Evolutionary conservation across 2,888 invertebrate genomes (phyloP).

Genomic region (Nomada goodeniana): DNA sequence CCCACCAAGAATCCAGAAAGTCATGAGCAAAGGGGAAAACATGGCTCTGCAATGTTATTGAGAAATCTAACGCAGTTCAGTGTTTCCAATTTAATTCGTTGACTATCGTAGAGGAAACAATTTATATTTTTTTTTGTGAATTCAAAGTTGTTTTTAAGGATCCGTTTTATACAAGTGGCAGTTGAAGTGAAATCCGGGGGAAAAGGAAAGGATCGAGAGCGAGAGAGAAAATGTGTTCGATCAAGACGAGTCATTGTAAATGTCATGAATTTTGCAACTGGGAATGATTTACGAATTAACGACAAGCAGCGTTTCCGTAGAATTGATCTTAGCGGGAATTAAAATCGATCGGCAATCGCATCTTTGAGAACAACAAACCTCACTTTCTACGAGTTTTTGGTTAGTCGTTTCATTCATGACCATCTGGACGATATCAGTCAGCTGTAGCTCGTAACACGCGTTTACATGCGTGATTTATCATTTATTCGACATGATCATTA

Average conservation of each 20-base stretch:
- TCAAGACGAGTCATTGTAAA: conserved; percentile 70
- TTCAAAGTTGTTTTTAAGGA: not conserved
- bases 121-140: conserved; percentile 17
- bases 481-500: conserved; percentile 6
- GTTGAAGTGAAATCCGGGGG: not conserved
- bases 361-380: conserved; percentile 21
- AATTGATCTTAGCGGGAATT: conserved; percentile 50
- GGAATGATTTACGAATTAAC: conserved; percentile 74
- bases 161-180: conserved; percentile 4
- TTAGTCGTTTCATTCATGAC: conserved; percentile 61
- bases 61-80: conserved; percentile 53
- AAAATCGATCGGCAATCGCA: conserved; percentile 44
- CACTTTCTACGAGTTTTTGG: conserved; percentile 57
- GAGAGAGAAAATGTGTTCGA: conserved; percentile 53
- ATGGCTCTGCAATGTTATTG: conserved; percentile 78
- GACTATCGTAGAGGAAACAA: conserved; percentile 3
- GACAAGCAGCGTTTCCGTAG: conserved; percentile 71
- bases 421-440: conserved; percentile 63
- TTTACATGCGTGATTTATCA: conserved; percentile 37
- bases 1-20: conserved; percentile 44
- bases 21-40: conserved; percentile 62
- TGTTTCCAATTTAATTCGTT: conserved; percentile 26
- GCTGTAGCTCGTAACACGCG: conserved; percentile 53
- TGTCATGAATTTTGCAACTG: conserved; percentile 77
- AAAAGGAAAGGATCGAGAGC: conserved; percentile 23